Conservation (phyloP, 1,140 invertebrate genomes). For the Grapholita molesta region DNA sequence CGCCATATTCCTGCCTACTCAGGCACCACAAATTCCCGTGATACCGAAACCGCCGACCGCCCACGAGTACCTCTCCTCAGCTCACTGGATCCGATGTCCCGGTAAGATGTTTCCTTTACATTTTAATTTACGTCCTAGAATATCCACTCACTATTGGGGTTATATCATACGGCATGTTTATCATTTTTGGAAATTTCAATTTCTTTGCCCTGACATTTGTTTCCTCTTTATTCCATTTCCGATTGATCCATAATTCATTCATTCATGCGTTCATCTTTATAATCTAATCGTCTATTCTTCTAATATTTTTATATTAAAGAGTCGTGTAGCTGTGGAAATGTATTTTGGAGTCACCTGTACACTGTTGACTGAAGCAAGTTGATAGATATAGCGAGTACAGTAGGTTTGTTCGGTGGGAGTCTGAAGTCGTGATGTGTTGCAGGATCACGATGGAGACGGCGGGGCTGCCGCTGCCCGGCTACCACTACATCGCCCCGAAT, state of each 20-base stretch:
- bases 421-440: constrained; percentile 44
- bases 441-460: constrained; percentile 97
- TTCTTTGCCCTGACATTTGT: constrained; percentile 11
- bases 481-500: constrained; percentile 94
- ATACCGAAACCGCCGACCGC: constrained; percentile 54
- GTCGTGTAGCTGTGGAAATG: background rate
- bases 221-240: constrained; percentile 13
- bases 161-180: constrained; percentile 7
- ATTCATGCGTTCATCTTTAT: background rate
- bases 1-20: constrained; percentile 65
- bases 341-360: constrained; percentile 11
- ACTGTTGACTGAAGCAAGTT: background rate
- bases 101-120: constrained; percentile 73
- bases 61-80: constrained; percentile 73
- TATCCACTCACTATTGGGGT: constrained; percentile 33
- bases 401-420: constrained; percentile 41
- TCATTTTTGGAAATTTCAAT: constrained; percentile 1
- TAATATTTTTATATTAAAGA: background rate
- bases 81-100: constrained; percentile 69
- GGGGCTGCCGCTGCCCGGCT: constrained; percentile 91
- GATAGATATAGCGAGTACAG: background rate
- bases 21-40: constrained; percentile 65
- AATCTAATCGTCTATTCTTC: background rate
- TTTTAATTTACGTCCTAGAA: constrained; percentile 67
- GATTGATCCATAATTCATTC: constrained; percentile 4